phyloP scores from a whole-genome alignment of 2,888 invertebrate genomes.

The Brenthis hecate region DNA sequence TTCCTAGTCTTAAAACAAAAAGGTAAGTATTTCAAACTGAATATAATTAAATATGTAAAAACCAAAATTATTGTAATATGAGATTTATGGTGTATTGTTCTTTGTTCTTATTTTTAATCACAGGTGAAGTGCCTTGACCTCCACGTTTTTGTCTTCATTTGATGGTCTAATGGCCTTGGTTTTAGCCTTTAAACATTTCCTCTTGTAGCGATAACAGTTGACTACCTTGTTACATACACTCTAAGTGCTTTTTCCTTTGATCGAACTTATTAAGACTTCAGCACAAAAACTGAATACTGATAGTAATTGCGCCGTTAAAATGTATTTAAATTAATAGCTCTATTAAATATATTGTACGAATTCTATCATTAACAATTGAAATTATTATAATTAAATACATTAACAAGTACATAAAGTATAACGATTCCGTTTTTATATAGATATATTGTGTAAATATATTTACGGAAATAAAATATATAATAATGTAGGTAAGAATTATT shows the following conservation, averaged over 20 bases:
- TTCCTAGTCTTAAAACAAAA: too few relatives aligned
- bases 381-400: conserved; percentile 1
- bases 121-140: conserved; percentile 63
- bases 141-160: conserved; percentile 68
- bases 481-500: conserved; percentile 8
- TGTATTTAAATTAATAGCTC: conserved; percentile 33
- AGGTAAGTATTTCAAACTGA: not conserved
- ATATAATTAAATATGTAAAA: conserved; percentile 19
- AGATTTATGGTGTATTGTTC: conserved; percentile 48
- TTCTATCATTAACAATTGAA: conserved; percentile 2
- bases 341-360: conserved; percentile 18
- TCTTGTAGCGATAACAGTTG: conserved; percentile 59
- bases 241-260: conserved; percentile 36
- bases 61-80: conserved; percentile 24
- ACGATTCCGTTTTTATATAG: not conserved
- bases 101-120: conserved; percentile 66
- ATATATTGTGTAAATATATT: not conserved
- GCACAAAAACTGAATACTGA: conserved; percentile 31
- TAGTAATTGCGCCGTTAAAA: conserved; percentile 34
- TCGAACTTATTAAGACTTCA: conserved; percentile 11
- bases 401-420: not conserved
- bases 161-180: conserved; percentile 64
- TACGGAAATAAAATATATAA: not conserved
- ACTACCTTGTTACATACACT: conserved; percentile 27
- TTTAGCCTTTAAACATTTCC: conserved; percentile 64